Evolutionary conservation across 2,797 vertebrate genomes (phyloP).

Genomic region (Crypturellus tataupa): DNA sequence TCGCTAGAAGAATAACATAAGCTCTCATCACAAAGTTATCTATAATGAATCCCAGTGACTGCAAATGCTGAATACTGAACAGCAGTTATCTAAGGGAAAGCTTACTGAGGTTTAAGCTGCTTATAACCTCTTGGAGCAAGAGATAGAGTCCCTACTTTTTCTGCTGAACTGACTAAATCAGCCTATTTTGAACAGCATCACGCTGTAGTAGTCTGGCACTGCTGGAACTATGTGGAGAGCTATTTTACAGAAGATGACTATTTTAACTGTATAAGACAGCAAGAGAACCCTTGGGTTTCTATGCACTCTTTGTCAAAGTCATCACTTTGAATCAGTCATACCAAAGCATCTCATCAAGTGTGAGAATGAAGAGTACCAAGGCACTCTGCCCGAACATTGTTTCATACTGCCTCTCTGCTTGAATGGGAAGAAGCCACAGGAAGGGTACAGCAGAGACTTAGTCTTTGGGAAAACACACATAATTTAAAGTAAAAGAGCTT

Average conservation of each 20-base stretch:
- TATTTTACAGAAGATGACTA: not conserved
- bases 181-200: not conserved
- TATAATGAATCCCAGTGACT: not conserved
- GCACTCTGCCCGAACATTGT: not conserved
- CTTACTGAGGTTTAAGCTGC: not conserved
- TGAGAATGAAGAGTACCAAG: not conserved
- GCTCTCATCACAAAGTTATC: fast-evolving
- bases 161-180: not conserved
- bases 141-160: not conserved
- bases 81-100: not conserved
- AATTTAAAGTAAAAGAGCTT: not conserved
- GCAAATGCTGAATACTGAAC: not conserved
- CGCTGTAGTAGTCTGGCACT: not conserved
- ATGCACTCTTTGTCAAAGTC: not conserved
- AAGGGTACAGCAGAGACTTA: not conserved
- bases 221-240: not conserved
- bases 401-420: not conserved
- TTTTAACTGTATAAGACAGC: not conserved
- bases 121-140: not conserved
- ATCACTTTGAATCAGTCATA: not conserved
- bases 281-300: not conserved
- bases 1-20: not conserved
- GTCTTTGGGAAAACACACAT: not conserved
- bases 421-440: not conserved
- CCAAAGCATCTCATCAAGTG: not conserved